Base-by-base conservation (phyloP, 2,888 invertebrate species). In the Argynnis bischoffii region DNA sequence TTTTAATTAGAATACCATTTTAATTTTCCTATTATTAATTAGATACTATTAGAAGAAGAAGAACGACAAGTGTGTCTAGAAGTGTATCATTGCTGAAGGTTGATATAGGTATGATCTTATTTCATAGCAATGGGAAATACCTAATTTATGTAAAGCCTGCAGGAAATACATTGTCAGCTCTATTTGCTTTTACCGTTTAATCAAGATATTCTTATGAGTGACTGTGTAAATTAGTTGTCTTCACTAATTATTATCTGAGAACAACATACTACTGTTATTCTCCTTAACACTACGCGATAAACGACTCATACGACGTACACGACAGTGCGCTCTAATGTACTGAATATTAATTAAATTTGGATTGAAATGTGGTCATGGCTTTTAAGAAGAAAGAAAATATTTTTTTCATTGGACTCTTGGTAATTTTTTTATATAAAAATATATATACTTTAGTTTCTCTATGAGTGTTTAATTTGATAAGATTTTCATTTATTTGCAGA, bases 91-190 rank as follows among this genome's bases (percentile, higher is more conserved):
- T 41, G 11, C 35, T 41, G 35, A 41, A 41, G 35, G 35, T 11
- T 41, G 35, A 41, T 41, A 15, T 6, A 16, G n/a, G 6, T 16
- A 51, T 51, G 13, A 13, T n/a, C 15, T 51, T 8, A 1, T 51
- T 51, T 51, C 16, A 8, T 11, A 51, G 41, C 31, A 53, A 13
- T 53, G 14, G 1, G 63, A 67, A 74, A 73, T 76, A 77, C 73
- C 75, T 71, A 70, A 72, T 76, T 41, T 41, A 8, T 11, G 35
- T 41, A 41, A 11, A 41, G 11, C 35, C 77, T 81, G 80, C 81
- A 88, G 90, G 90, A 91, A 90, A 89, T 84, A 81, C 78, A 81
- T 77, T 86, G 85, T 89, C 88, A 89, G 81, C 79, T 71, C 71
- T 91, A 86, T 92, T 92, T 91, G 79, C 75, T 75, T 82, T 75